Evolutionary conservation across 1,140 invertebrate species (phyloP), one percentile per base, ranked within the genome.

Genomic region (Cydia pomonella): DNA sequence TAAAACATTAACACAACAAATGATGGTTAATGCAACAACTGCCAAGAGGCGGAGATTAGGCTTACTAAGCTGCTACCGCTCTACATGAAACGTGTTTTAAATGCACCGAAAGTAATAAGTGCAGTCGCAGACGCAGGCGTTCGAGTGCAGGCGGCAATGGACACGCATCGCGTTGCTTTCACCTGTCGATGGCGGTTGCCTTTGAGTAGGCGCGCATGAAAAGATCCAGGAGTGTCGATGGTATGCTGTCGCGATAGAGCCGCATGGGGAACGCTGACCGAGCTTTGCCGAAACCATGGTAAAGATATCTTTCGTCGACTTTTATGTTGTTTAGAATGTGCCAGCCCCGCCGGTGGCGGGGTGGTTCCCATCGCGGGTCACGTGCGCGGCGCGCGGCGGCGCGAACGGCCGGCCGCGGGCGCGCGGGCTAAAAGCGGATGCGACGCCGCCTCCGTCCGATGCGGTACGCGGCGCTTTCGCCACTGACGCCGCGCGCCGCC

Each of bases 171-270:
- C 76, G 72, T 80, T 75, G 81, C 75, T 76, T 90, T 81, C 87
- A 92, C 91, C 91, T 92, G 91, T 77, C 87, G 86, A 78, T 85
- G 88, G 64, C 87, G 87, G 82, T 77, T 85, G 80, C 83, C 83
- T 76, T 90, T 91, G 76, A 96, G 93, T 74, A 95, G 93, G 79
- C 95, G 93, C 75, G 95, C 95, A 82, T 96, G 96, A 93, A 97
- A 97, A 53, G 96, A 97, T 85, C 96, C 95, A 79, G 97, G 97
- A 76, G 97, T 97, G 93, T 98, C 97, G 93, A 98, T 97, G 90
- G 97, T 98, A 85, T 97, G 97, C 89, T 98, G 97, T 23, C 97
- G 95, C 47, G 96, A 95, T 29, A 97, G 94, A 47, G 94, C 93
- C 75, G 95, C 95, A 85, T 97, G 96, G 41, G 95, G 93, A 78